These are phyloP conservation scores for Lepidochitona cinerea DNA, from an alignment of 2,888 invertebrate species.

Conservation along the genomic window DNA sequence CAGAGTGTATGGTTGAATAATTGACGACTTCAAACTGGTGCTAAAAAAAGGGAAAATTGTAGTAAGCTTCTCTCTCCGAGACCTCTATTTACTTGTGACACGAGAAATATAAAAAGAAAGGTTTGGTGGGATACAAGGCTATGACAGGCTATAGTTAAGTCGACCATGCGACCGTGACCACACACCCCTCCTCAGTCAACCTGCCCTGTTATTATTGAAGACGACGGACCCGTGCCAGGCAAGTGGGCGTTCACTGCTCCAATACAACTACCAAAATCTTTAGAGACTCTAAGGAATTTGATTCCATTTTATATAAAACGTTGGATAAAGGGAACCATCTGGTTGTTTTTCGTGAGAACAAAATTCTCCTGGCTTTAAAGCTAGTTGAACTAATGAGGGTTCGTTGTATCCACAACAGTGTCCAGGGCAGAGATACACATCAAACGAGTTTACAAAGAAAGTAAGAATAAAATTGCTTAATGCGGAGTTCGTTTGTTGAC, in stretches of 20 bases:
- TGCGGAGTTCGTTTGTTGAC: too few species aligned
- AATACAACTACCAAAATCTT: too few species aligned
- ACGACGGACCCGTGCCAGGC: not conserved
- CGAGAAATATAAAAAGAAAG: not conserved
- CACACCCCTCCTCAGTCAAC: not conserved
- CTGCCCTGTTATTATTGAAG: not conserved
- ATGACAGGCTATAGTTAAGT: not conserved
- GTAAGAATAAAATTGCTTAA: too few species aligned
- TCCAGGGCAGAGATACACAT: too few species aligned
- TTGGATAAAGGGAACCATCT: too few species aligned
- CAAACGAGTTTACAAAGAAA: too few species aligned
- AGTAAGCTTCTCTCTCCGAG: not conserved
- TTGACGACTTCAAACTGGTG: not conserved
- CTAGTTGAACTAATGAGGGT: not conserved
- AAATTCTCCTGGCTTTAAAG: not conserved
- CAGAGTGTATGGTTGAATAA: too few species aligned
- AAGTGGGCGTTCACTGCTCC: not conserved
- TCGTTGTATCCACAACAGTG: not conserved
- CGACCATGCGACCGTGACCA: not conserved
- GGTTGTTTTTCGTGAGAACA: not conserved
- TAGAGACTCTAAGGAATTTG: too few species aligned
- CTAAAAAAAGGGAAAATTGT: conserved; percentile 1
- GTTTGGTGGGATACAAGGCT: not conserved
- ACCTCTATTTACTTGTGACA: not conserved
- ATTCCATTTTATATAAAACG: too few species aligned